Evolutionary conservation across 2,113 vertebrate species (phyloP), one percentile per base, ranked within the genome.

Genomic region (Speoplatyrhinus poulsoni): DNA sequence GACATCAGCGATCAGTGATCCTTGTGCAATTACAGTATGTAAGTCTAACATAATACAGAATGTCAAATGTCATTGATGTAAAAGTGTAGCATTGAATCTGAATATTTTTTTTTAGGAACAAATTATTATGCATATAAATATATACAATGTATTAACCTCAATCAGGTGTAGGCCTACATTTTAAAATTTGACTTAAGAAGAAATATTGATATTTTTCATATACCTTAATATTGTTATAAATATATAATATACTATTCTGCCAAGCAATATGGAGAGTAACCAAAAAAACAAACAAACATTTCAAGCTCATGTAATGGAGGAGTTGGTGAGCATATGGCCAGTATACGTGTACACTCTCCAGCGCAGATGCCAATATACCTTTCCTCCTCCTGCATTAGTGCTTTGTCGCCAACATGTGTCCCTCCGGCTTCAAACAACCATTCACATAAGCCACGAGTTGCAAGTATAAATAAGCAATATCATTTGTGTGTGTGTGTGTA

Each of bases 381-480:
- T 46, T 11, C 61, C 61, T 19, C 32, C 32, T 41, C 11, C 4
- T 48, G 12, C 13, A n/a, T 6, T 46, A 15, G 12, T 15, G 59
- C n/a, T 60, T 12, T 46, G 33, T 57, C 33, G 57, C 46, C 7
- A 32, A 3, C 49, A 36, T 33, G 6, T 54, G 50, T 33, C 32
- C 32, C 8, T 12, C 32, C 53, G 15, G 32, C 36, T 48, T 53
- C 46, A 46, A 60, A 72, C 48, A 63, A 69, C 41, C n/a, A 65
- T 73, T 58, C 41, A 54, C 75, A 68, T 73, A n/a, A 11, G 41
- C 26, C 59, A 70, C 6, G 48, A 49, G 62, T 69, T 73, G 48
- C 49, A 70, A 69, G 73, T 82, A 86, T 85, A 88, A 83, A 82
- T 82, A 88, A 80, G 82, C 72, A 72, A 86, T 73, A 65, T 62